Evolutionary conservation across 2,113 vertebrate species (phyloP), one percentile per base, ranked within the genome.

Genomic region (Chaetodon auriga): DNA sequence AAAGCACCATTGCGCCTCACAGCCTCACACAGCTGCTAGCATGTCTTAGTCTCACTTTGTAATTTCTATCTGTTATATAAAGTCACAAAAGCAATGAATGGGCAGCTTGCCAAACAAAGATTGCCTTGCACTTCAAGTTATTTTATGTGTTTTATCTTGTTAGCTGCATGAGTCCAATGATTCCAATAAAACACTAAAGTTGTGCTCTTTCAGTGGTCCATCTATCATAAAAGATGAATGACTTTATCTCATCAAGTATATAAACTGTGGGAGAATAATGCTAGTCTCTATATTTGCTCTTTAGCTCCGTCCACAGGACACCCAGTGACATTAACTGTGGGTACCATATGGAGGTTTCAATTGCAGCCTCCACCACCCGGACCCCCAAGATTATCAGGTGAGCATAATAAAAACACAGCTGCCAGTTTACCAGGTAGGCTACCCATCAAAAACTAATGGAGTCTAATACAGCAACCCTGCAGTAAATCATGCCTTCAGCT

Each of bases 371-470:
- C 46, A 57, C 49, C 35, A 46, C 9, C 53, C 21, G 61, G 38
- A 72, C 64, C 69, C 13, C 74, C 25, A 14, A 78, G 45, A 53
- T 5, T 81, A 1, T 2, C 82, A 65, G 78, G 82, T 80, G 6
- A 70, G 38, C 41, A 46, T 25, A 21, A 36, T 57, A 13, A 51
- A 35, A 46, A 68, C 46, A 19, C 21, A 43, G 12, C 11, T 14
- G 16, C 4, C 30, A 38, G 18, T 38, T 53, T 51, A 61, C 10
- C 2, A 57, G 13, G 5, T 15, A 60, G 30, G 30, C 30, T 9
- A 43, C 41, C 9, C 41, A 43, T 6, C 41, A 43, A 25, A 23
- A n/a, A 15, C 8, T 19, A 4, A 60, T 4, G 2, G 18, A 9
- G 2, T 15, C 55, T 16, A 58, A 30, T 58, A 30, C 12, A 30